Base-by-base conservation (phyloP, 2,888 invertebrate species). In the Drosophila flavopinicola region DNA sequence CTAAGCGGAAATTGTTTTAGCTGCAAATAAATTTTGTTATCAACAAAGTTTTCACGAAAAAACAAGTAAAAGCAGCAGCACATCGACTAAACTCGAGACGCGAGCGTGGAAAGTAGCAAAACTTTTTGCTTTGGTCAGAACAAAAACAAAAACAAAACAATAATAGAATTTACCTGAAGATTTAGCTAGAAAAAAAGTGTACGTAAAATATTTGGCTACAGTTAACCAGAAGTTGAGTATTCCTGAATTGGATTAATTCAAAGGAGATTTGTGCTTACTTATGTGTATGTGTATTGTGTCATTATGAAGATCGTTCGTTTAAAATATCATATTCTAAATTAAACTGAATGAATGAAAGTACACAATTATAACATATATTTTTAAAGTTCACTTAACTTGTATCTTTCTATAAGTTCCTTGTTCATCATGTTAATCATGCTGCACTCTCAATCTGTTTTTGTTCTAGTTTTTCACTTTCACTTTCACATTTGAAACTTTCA, bases 1-100 rank as follows among this genome's bases (percentile, higher is more conserved):
- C 23, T 32, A 45, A 45, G 51, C 85, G 82, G 75, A 85, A 79
- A 78, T 82, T 85, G 72, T 73, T 79, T 80, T 63, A 72, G 37
- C 66, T 39, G 51, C 51, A 72, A 68, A 58, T 48, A 63, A 80
- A 80, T 69, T 75, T 57, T 47, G 56, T 78, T 79, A 82, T 53
- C 61, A 71, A 53, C 57, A 75, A 85, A 69, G 54, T 72, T 75
- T 74, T 64, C 23, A 6, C 6, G 15, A 29, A 29, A 42, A 41
- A 56, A 25, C 5, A 27, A 25, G 15, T 17, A 10, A 9, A 27
- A 24, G 29, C 42, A 33, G 11, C 27, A 17, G 32, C 45, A 30
- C 45, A 38, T 33, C n/a, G 13, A 17, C 29, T 32, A 48, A 53
- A 37, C 51, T 53, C 15, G 3, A 39, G 20, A 24, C 11, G 5